Percentiles rank a stretch among this genome's conserved stretches.
Conservation (phyloP, 2,113 vertebrate species). For the Cryptotis parvus region DNA sequence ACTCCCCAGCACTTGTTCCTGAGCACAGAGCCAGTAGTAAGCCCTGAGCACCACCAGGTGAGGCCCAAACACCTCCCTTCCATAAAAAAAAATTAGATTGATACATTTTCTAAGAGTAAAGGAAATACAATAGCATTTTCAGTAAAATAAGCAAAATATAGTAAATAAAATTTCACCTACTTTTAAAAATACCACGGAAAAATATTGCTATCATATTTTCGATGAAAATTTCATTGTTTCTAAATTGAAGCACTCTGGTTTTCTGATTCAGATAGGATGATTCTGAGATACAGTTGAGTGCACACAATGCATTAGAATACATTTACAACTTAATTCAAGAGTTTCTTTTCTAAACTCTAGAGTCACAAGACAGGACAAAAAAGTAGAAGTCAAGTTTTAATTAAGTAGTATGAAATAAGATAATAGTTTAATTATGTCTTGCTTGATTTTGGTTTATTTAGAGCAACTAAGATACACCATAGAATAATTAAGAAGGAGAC, state of each 20-base stretch:
- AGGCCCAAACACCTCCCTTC: no score
- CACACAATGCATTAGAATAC: conserved; percentile 63
- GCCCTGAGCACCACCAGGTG: no score
- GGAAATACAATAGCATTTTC: background rate
- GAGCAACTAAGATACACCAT: background rate
- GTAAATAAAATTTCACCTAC: background rate
- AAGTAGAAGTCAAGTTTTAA: background rate
- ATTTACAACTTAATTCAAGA: conserved; percentile 52
- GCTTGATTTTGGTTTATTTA: background rate
- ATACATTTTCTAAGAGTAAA: background rate
- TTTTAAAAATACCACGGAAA: conserved; percentile 33
- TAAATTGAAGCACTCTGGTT: conserved; percentile 27
- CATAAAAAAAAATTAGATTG: background rate
- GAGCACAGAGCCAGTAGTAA: no score
- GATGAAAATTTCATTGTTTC: conserved; percentile 41
- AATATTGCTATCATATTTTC: background rate
- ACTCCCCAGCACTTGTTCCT: no score
- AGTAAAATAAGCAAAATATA: background rate
- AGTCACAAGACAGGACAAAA: background rate
- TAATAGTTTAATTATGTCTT: background rate
- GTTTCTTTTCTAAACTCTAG: conserved; percentile 3
- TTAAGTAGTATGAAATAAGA: background rate
- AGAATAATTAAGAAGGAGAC: background rate
- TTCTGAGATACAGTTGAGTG: conserved; percentile 43
- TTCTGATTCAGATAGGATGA: conserved; percentile 54